Percentiles rank a stretch among this genome's conserved stretches.
Evolutionary conservation across 2,113 vertebrate genomes (phyloP).

Genomic region (Pseudorhombus dupliciocellatus): DNA sequence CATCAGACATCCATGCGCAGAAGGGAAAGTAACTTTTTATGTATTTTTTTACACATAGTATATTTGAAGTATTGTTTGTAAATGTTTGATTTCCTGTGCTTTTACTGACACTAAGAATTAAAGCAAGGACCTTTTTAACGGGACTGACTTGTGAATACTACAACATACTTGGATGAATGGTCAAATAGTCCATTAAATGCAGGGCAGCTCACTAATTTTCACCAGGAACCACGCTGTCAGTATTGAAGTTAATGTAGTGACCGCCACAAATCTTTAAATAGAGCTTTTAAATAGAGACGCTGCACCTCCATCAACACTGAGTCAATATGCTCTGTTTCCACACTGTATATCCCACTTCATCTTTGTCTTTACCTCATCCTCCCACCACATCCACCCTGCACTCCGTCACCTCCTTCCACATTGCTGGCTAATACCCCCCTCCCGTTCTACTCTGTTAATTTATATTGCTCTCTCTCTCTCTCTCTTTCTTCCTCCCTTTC

Average conservation of each 20-base stretch:
- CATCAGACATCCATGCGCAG: slow-evolving; percentile 11
- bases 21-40: too few species aligned
- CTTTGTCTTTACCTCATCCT: slow-evolving; percentile 23
- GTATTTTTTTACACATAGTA: too few species aligned
- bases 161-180: neutral
- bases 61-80: too few species aligned
- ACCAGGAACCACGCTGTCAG: neutral
- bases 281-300: slow-evolving; percentile 3
- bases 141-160: neutral
- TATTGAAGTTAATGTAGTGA: slow-evolving; percentile 1
- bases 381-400: slow-evolving; percentile 27
- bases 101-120: too few species aligned
- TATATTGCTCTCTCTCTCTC: slow-evolving; percentile 13
- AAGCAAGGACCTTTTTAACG: neutral
- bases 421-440: slow-evolving; percentile 12
- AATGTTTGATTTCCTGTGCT: neutral
- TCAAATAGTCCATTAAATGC: neutral
- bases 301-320: slow-evolving; percentile 1
- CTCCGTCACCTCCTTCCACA: slow-evolving; percentile 32
- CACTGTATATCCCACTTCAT: neutral
- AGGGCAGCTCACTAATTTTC: neutral
- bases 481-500: neutral
- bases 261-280: slow-evolving; percentile 23
- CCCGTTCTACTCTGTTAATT: slow-evolving; percentile 33
- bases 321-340: slow-evolving; percentile 9